These are phyloP conservation scores for Clarias batrachus DNA, from an alignment of 2,113 vertebrate genomes.

Conservation along the genomic window DNA sequence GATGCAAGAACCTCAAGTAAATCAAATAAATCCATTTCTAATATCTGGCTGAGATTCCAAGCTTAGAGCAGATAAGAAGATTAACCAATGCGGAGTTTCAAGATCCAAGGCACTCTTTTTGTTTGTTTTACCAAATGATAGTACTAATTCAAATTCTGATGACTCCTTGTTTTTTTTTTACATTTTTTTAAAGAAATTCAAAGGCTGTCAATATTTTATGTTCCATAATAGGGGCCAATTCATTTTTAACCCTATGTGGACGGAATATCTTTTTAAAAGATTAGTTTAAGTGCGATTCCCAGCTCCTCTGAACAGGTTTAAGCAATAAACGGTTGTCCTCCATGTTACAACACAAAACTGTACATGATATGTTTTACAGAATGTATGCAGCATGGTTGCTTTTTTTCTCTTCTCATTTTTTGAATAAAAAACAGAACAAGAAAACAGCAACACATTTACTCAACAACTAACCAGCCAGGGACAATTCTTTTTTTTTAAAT, in stretches of 20 bases:
- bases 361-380: conserved; percentile 99
- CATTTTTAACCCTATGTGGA: conserved; percentile 81
- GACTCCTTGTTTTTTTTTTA: conserved; percentile 70
- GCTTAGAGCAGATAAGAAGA: conserved; percentile 85
- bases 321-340: conserved; percentile 83
- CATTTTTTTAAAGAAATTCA: conserved; percentile 79
- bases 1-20: conserved; percentile 78
- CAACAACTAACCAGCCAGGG: conserved; percentile 97
- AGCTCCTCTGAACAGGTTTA: conserved; percentile 85
- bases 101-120: conserved; percentile 96
- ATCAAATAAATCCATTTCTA: conserved; percentile 61
- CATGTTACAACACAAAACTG: conserved; percentile 92
- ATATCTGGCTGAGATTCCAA: conserved; percentile 75
- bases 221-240: conserved; percentile 76
- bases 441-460: conserved; percentile 97
- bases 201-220: conserved; percentile 74
- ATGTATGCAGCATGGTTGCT: conserved; percentile 94
- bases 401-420: conserved; percentile 72
- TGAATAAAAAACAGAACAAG: conserved; percentile 81
- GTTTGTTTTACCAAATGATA: conserved; percentile 83
- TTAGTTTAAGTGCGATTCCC: conserved; percentile 81
- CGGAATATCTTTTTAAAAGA: conserved; percentile 83
- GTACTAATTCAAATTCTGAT: conserved; percentile 80
- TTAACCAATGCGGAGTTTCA: conserved; percentile 80
- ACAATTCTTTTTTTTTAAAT: conserved; percentile 85